Conservation (phyloP, 2,113 vertebrate species). For the Noturus placidus region DNA sequence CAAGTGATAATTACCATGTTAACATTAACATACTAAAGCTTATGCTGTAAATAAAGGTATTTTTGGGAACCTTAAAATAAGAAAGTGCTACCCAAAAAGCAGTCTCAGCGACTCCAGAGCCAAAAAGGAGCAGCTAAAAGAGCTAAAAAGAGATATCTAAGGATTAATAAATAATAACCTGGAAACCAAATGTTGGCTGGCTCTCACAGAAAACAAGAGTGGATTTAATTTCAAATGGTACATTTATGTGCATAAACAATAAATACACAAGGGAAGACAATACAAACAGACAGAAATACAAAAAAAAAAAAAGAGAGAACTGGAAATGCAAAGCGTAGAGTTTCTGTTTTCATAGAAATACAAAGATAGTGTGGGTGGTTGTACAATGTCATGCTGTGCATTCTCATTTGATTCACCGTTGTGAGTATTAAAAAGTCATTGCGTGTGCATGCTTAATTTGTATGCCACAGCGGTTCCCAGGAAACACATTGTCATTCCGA, state of each 20-base stretch:
- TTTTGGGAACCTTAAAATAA: neutral
- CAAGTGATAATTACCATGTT: neutral
- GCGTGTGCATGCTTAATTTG: neutral
- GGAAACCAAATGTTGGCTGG: neutral
- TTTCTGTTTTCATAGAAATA: neutral
- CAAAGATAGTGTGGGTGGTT: neutral
- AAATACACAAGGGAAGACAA: neutral
- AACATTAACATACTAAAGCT: neutral
- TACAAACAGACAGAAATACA: neutral
- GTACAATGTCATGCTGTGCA: neutral
- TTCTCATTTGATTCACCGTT: neutral
- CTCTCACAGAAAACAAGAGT: neutral
- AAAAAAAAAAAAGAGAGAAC: neutral
- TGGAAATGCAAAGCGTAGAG: neutral
- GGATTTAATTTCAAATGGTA: neutral
- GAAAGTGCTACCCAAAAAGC: neutral
- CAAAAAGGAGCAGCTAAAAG: neutral
- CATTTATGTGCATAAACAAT: neutral
- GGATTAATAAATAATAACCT: neutral
- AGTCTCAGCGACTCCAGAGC: neutral
- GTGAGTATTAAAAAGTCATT: constrained; percentile 22
- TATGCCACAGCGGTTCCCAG: constrained; percentile 8
- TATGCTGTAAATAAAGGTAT: neutral
- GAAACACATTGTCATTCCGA: constrained; percentile 40
- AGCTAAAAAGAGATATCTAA: neutral